Percentiles rank a stretch among this genome's conserved stretches.
phyloP scores from a whole-genome alignment of 2,113 vertebrate species.

The Meriones unguiculatus region DNA sequence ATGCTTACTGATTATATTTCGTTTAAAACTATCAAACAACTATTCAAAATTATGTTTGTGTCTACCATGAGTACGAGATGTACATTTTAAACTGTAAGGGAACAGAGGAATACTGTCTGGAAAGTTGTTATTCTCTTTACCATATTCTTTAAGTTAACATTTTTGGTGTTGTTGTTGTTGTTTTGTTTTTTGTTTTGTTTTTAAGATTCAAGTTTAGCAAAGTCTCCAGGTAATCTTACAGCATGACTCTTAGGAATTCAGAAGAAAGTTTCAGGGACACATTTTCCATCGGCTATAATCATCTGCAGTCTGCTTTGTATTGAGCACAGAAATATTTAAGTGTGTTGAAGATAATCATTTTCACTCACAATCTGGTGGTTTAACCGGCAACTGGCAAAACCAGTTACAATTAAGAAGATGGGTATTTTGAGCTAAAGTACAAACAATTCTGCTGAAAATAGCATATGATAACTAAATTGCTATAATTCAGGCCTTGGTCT shows the following conservation, averaged over 20 bases:
- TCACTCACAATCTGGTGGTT: slow-evolving; percentile 81
- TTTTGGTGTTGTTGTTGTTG: too few species aligned
- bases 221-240: slow-evolving; percentile 52
- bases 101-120: background rate
- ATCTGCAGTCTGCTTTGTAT: slow-evolving; percentile 78
- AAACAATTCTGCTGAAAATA: slow-evolving; percentile 76
- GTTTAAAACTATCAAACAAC: background rate
- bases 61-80: background rate
- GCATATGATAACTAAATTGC: slow-evolving; percentile 68
- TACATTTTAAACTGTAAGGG: background rate
- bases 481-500: slow-evolving; percentile 36
- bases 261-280: slow-evolving; percentile 70
- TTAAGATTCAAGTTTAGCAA: slow-evolving; percentile 28
- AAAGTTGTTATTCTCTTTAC: background rate
- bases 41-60: background rate
- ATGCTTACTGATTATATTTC: background rate
- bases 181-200: background rate
- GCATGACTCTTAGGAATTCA: slow-evolving; percentile 65
- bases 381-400: slow-evolving; percentile 80
- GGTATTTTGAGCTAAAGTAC: slow-evolving; percentile 73
- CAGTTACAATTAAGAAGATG: slow-evolving; percentile 73
- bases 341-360: slow-evolving; percentile 80
- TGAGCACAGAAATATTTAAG: slow-evolving; percentile 81
- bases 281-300: slow-evolving; percentile 74
- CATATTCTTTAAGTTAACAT: background rate